Evolutionary conservation across 2,113 vertebrate genomes (phyloP), one percentile per base, ranked within the genome.

Genomic region (Oxyura jamaicensis): DNA sequence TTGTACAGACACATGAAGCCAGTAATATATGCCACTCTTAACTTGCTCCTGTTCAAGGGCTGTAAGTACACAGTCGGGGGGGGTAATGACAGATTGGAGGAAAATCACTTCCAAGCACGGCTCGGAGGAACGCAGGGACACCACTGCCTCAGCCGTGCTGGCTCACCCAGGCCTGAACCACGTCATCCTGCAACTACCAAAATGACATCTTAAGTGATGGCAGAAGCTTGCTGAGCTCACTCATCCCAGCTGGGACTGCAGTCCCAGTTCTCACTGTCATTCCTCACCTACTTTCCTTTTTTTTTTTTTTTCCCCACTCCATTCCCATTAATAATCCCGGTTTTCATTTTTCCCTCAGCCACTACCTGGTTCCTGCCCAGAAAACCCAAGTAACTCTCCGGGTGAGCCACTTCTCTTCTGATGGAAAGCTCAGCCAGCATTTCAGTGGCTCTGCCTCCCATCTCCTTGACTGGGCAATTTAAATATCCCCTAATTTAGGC

Each of bases 91-190:
- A 86, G 42, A 22, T 1, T 35, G 52, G 52, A 78, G 69, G 22
- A 59, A 22, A 46, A 16, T 1, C 1, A 39, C 13, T 48, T 41
- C 39, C 20, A 1, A 13, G 36, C 15, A 1, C 1, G 1, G 39
- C 23, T 16, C 11, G 50, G 59, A 29, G 56, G 74, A 77, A 41
- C 3, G 3, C 77, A 22, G 50, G 1, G 41, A 15, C 59, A 44
- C 6, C 52, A 13, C 20, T 1, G 4, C 46, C 73, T 42, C 83
- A 56, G 72, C 67, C 60, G 80, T 8, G 28, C 81, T 48, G 33
- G 21, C 80, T 83, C 63, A 10, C 26, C 71, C 75, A 36, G 36
- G 10, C 52, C 74, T 6, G 8, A 5, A 11, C 28, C 82, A 36
- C 5, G 0, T 10, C 82, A 36, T 2, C 19, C 31, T 74, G 36